Base-by-base conservation (phyloP, 30 jellyfish, hydroid and myxozoan genomes). In the Aurelia sp. region DNA sequence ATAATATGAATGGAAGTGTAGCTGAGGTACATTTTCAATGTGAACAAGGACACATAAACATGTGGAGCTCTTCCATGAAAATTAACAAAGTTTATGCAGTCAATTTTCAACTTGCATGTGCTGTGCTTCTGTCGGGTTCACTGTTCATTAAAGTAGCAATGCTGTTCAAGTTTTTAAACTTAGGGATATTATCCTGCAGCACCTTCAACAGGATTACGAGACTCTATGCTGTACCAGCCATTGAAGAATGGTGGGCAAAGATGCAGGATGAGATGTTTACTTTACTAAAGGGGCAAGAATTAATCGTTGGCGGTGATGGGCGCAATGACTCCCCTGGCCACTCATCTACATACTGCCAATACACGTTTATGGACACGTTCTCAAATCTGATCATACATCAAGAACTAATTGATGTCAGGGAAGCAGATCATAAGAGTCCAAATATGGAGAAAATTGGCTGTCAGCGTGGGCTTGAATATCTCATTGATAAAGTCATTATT, bases 211-310 rank as follows among this genome's bases (percentile, higher is more conserved):
- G 71, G 15, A 60, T 60, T 18, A 22, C 15, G 4, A 0, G 3
- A 60, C 71, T 60, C 71, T 60, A 60, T 60, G 27, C 33, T 60
- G 27, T 60, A 60, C 71, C 71, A 60, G 15, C 71, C 71, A 60
- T 60, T 60, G 71, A 60, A 19, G 71, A 60, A 60, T 60, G 71
- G 71, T 60, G 71, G 71, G 71, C 71, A 22, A 60, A 60, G 33
- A 60, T 19, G 71, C 33, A 4, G 31, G 71, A 60, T 22, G 33
- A 18, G 71, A 60, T 60, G 13, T 60, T 60, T 13, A 22, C 27
- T 60, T 60, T 13, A 22, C 15, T 59, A 59, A 59, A 59, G 13
- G 71, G 31, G 33, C 10, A 60, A 44, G 55, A 44, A 44, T 44
- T 44, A 44, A 44, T 5, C 9, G 0, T 44, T 44, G 55, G 55